Evolutionary conservation across 1,140 invertebrate species (phyloP).

Genomic region (Drepana arcuata): DNA sequence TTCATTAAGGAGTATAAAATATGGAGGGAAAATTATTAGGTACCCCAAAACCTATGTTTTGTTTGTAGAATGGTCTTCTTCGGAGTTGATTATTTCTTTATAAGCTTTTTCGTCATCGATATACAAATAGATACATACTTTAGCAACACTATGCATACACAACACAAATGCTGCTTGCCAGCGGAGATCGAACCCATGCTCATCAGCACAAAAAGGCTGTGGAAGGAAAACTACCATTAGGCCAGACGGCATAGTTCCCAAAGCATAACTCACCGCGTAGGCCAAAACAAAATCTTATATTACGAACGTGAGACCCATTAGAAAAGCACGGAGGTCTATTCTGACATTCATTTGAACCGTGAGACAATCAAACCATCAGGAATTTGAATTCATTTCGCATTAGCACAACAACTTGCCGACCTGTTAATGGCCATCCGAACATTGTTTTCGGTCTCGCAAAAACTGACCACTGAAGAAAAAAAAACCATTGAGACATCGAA

Average conservation of each 20-base stretch:
- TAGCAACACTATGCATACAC: no score
- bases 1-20: no score
- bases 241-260: background rate
- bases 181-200: no score
- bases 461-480: slow-evolving; percentile 16
- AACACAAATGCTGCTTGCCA: no score
- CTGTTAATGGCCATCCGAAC: slow-evolving; percentile 38
- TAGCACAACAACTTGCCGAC: slow-evolving; percentile 21
- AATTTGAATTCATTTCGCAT: slow-evolving; percentile 34
- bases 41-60: no score
- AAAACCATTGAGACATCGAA: slow-evolving; percentile 56
- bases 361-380: slow-evolving; percentile 30
- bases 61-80: no score
- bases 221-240: background rate
- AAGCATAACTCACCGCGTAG: background rate
- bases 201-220: no score
- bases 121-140: no score
- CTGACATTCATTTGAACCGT: slow-evolving; percentile 22
- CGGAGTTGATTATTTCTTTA: no score
- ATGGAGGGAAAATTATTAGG: no score
- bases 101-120: no score
- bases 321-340: slow-evolving; percentile 29
- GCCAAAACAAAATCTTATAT: background rate
- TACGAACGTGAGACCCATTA: background rate
- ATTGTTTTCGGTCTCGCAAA: slow-evolving; percentile 47